Percentiles rank a stretch among this genome's conserved stretches.
phyloP scores from a whole-genome alignment of 2,113 vertebrate genomes.

The Psittacula cyanocephala region DNA sequence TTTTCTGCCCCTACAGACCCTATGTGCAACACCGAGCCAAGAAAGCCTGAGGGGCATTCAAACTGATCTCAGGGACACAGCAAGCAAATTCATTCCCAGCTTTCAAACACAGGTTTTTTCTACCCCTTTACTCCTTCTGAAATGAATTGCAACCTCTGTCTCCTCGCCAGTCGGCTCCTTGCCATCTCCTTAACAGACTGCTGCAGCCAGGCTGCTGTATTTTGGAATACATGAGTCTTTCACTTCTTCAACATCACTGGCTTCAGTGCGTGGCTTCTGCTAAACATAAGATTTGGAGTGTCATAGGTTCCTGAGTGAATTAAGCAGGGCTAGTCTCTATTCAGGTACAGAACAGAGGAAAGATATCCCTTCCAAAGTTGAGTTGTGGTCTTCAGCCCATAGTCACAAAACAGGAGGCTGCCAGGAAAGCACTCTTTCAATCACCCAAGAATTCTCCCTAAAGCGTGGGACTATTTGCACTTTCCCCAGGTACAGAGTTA shows the following conservation, averaged over 20 bases:
- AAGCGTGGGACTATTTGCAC: background rate
- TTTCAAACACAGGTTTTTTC: background rate
- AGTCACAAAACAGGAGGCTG: background rate
- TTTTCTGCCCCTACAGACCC: background rate
- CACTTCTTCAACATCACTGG: background rate
- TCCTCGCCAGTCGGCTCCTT: background rate
- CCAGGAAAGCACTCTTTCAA: background rate
- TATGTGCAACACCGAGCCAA: rapidly evolving
- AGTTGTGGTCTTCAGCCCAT: background rate
- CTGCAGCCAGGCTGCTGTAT: background rate
- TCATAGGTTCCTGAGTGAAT: background rate
- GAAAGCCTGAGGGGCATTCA: background rate
- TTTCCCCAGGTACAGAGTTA: background rate
- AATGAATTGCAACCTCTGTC: background rate
- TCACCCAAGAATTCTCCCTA: background rate
- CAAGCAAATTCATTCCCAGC: background rate
- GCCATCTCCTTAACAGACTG: background rate
- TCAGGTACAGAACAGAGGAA: background rate
- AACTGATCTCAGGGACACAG: background rate
- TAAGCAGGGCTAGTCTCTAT: background rate
- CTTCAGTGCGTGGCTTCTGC: background rate
- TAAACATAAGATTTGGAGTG: background rate
- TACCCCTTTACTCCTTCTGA: background rate
- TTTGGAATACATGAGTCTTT: background rate
- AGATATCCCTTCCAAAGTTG: background rate